Percentiles rank a stretch among this genome's conserved stretches.
phyloP scores from a whole-genome alignment of 2,888 invertebrate genomes.

The Coecobrya sp. region DNA sequence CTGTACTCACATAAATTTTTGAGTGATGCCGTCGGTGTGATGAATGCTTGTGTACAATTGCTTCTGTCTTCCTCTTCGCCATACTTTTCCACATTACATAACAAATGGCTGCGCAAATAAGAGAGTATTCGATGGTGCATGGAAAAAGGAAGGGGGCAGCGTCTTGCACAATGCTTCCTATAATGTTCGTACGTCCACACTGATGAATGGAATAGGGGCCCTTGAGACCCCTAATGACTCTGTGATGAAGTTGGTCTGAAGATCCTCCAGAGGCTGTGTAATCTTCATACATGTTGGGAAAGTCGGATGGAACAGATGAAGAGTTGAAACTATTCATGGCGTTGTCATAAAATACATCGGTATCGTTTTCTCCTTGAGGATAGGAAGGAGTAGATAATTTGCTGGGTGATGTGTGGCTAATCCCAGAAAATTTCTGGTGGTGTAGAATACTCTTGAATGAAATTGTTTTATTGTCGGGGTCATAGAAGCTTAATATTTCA shows the following conservation, averaged over 20 bases:
- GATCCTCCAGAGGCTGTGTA: slow-evolving; percentile 2
- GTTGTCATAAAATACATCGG: slow-evolving; percentile 16
- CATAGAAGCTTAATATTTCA: slow-evolving; percentile 87
- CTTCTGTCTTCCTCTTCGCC: slow-evolving; percentile 78
- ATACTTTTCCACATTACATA: slow-evolving; percentile 88
- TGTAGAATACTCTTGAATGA: slow-evolving; percentile 67
- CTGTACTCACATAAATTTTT: slow-evolving; percentile 59
- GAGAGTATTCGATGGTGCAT: slow-evolving; percentile 96
- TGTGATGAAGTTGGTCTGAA: slow-evolving; percentile 40
- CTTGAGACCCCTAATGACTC: slow-evolving; percentile 77
- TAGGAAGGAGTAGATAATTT: background rate
- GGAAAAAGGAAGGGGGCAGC: slow-evolving; percentile 96
- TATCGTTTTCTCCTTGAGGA: background rate
- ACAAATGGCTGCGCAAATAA: slow-evolving; percentile 95
- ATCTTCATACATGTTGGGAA: slow-evolving; percentile 35
- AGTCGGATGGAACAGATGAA: background rate
- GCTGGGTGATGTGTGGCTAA: background rate
- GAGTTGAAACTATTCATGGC: background rate
- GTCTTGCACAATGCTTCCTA: slow-evolving; percentile 90
- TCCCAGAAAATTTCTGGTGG: slow-evolving; percentile 68
- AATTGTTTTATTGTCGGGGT: slow-evolving; percentile 83
- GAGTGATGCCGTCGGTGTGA: slow-evolving; percentile 1
- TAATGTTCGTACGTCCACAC: slow-evolving; percentile 88
- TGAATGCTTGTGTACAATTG: slow-evolving; percentile 56
- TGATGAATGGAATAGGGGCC: slow-evolving; percentile 87